Conservation (phyloP, 2,797 vertebrate genomes). For the Neomorphus geoffroyi region DNA sequence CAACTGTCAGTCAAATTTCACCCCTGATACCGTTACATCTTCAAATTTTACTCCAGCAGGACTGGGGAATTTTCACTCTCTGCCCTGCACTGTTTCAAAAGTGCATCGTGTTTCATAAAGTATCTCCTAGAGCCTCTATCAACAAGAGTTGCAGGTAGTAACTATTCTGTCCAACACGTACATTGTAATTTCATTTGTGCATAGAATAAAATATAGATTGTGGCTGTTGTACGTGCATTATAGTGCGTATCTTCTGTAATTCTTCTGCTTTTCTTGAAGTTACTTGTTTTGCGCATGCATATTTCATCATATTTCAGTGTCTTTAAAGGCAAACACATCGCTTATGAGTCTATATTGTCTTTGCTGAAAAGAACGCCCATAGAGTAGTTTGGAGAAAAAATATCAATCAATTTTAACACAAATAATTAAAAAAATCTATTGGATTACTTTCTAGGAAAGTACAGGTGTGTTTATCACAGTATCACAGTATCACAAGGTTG, state of each 20-base stretch:
- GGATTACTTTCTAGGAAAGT: background rate
- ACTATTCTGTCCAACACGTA: accelerated
- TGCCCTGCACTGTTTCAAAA: background rate
- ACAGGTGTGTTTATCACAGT: background rate
- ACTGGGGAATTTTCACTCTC: background rate
- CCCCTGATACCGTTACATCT: background rate
- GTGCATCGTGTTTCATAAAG: background rate
- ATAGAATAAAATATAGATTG: background rate
- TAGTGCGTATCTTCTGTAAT: background rate
- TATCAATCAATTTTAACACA: background rate
- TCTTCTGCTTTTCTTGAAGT: background rate
- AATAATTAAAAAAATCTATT: background rate
- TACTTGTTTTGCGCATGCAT: background rate
- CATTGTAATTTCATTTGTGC: background rate
- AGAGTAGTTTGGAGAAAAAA: background rate
- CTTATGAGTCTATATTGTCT: background rate
- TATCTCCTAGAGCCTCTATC: background rate
- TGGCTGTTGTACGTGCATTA: accelerated
- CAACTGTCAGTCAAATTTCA: background rate
- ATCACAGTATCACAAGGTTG: too few relatives aligned
- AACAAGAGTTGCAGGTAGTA: background rate
- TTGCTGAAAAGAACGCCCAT: background rate
- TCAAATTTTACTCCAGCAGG: background rate
- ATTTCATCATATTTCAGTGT: background rate
- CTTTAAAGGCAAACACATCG: background rate